These are phyloP conservation scores for Lasioglossum villosulum DNA, from an alignment of 2,888 invertebrate genomes.

Conservation along the genomic window DNA sequence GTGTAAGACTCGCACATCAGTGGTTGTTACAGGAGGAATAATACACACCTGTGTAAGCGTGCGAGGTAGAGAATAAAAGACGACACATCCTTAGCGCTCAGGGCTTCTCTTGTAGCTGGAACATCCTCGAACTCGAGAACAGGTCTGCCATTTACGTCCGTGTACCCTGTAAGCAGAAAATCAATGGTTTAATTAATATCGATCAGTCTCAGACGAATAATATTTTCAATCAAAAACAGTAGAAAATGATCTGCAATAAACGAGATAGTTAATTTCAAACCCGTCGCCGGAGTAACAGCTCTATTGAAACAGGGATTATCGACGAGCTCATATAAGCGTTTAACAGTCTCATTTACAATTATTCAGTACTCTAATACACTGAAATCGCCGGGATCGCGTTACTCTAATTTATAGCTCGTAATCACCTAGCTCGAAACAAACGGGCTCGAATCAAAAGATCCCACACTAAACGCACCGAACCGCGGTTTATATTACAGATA, in stretches of 20 bases:
- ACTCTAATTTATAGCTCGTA: neutral
- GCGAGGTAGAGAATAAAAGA: conserved; percentile 90
- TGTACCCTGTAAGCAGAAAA: conserved; percentile 87
- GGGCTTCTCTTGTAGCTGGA: conserved; percentile 87
- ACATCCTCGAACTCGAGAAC: conserved; percentile 88
- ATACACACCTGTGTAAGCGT: conserved; percentile 88
- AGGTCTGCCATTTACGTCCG: conserved; percentile 88
- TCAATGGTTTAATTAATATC: conserved; percentile 26
- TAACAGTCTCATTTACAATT: neutral
- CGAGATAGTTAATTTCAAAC: neutral
- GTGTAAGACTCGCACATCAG: neutral
- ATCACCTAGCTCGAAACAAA: neutral
- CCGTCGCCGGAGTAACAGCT: neutral
- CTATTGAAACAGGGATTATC: neutral
- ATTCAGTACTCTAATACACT: neutral
- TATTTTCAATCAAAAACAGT: neutral
- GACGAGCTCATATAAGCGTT: neutral
- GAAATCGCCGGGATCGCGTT: neutral
- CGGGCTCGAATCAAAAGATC: neutral
- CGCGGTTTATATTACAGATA: neutral
- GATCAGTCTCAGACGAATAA: neutral
- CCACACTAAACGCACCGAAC: neutral
- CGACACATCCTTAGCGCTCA: conserved; percentile 89
- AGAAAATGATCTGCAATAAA: neutral
- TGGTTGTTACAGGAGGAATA: neutral